A percentile compares a stretch with the other conserved stretches of the same genome.
Conservation (phyloP, 2,113 vertebrate genomes). For the Galemys pyrenaicus region DNA sequence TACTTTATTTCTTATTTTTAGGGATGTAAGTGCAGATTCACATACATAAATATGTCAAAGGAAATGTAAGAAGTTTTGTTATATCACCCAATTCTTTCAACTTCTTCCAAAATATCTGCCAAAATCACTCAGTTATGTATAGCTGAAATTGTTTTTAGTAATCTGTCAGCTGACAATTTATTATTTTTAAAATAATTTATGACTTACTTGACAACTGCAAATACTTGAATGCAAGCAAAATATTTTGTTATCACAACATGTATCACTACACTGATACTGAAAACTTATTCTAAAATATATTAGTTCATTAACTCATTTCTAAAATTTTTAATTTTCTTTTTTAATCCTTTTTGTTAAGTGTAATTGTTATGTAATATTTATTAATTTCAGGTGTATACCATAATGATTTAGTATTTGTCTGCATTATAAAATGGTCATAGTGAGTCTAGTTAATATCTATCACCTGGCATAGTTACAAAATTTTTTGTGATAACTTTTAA, state of each 20-base stretch:
- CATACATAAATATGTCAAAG: background rate
- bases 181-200: background rate
- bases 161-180: background rate
- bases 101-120: background rate
- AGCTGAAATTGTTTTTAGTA: background rate
- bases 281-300: background rate
- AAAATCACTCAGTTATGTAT: background rate
- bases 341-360: background rate
- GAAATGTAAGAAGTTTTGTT: background rate
- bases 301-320: slow-evolving; percentile 28
- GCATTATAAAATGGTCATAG: too few relatives aligned
- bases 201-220: background rate
- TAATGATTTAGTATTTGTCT: too few relatives aligned
- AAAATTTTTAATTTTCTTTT: background rate
- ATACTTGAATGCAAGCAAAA: background rate
- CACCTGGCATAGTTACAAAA: too few relatives aligned
- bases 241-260: background rate
- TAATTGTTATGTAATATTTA: too few relatives aligned
- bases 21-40: background rate
- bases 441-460: too few relatives aligned
- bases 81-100: background rate
- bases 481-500: too few relatives aligned
- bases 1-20: slow-evolving; percentile 40
- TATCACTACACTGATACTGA: background rate
- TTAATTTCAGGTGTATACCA: too few relatives aligned